Evolutionary conservation across 2,797 vertebrate species (phyloP), one percentile per base, ranked within the genome.

Genomic region (Takifugu ocellatus): DNA sequence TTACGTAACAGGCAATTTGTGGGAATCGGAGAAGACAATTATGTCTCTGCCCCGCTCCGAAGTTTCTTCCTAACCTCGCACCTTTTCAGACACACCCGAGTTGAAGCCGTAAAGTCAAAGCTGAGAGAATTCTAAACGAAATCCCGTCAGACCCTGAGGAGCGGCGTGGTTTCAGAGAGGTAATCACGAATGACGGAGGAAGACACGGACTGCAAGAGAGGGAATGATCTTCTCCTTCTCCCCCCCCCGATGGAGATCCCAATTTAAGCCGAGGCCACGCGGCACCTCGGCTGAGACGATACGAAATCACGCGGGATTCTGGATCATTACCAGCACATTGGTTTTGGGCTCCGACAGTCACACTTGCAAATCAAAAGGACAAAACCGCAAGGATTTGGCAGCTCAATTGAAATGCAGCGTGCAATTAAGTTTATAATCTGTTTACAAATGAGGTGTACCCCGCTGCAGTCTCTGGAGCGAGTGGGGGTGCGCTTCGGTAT

Each of bases 361-460:
- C 43, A 29, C 62, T 46, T 10, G 66, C 65, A 74, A 81, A 81
- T 54, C 79, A 74, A 65, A 64, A 74, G 64, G 70, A 77, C 69
- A 81, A 82, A 84, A 80, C 81, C 82, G 0, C 75, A 67, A 82
- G 83, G 86, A 85, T 73, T 81, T 27, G 16, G 47, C 10, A 0
- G 74, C 74, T 66, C 66, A 57, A 78, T 74, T 78, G 83, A 76
- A 85, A 84, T 68, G 66, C 81, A 72, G 72, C 25, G 60, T 74
- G 77, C 84, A 89, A 91, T 91, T 88, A 88, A 83, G 83, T 84
- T 86, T 79, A 80, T 84, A 86, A 88, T 89, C 72, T 79, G 79
- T 85, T 88, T 85, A 88, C 81, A 86, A 87, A 89, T 89, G 79
- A 90, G 86, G 87, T 87, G 80, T 75, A 78, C 59, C 75, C 65